Percentiles rank a stretch among this genome's conserved stretches.
phyloP scores from a whole-genome alignment of 2,113 vertebrate species.

The chimpanzee (Pan troglodytes) region NHGRI_mPanTro3-v2.1_pri NC_072403.2:82254001-82254500 shows the following conservation, averaged over 20 bases:
- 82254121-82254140: not conserved
- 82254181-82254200: not conserved
- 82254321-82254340: slow-evolving; percentile 52
- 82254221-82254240: slow-evolving; percentile 29
- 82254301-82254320: slow-evolving; percentile 29
- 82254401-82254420: slow-evolving; percentile 44
- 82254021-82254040: not conserved
- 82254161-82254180: not conserved
- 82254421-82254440: slow-evolving; percentile 33
- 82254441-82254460: slow-evolving; percentile 50
- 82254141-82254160: not conserved
- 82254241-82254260: slow-evolving; percentile 22
- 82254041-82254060: not conserved
- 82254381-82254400: slow-evolving; percentile 45
- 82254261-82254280: slow-evolving; percentile 9
- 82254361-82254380: slow-evolving; percentile 62
- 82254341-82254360: slow-evolving; percentile 66
- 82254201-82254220: not conserved
- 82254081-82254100: not conserved
- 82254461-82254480: slow-evolving; percentile 43
- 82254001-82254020: not conserved
- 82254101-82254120: not conserved
- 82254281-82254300: slow-evolving; percentile 18
- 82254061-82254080: not conserved
- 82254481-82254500: slow-evolving; percentile 34